Conservation (phyloP, 2,113 vertebrate genomes). For the Oceanodroma tethys region DNA sequence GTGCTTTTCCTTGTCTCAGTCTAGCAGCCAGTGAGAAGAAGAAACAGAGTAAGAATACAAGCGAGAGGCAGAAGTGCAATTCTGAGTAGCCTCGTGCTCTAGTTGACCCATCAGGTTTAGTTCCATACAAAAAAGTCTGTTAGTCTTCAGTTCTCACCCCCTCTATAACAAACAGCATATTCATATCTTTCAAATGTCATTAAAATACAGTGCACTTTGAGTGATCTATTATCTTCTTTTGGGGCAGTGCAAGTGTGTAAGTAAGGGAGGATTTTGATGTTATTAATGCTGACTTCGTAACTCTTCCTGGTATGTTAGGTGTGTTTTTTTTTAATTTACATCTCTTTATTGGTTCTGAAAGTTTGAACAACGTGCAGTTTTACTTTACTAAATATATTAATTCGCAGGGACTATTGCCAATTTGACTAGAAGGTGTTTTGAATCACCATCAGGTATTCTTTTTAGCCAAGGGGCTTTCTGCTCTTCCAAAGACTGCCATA, state of each 20-base stretch:
- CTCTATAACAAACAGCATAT: not conserved
- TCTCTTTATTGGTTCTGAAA: not conserved
- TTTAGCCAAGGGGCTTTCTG: not conserved
- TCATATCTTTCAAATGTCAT: not conserved
- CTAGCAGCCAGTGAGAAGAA: not conserved
- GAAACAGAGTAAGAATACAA: not conserved
- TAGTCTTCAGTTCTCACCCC: not conserved
- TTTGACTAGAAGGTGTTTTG: not conserved
- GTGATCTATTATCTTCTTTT: not conserved
- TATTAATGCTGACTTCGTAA: not conserved
- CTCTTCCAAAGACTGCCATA: not conserved
- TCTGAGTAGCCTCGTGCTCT: not conserved
- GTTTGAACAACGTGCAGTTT: not conserved
- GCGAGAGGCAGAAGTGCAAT: not conserved
- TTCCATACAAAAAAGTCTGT: not conserved
- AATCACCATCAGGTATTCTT: not conserved
- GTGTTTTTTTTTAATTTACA: not conserved
- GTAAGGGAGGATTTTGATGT: not conserved
- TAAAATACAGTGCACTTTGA: conserved; percentile 31
- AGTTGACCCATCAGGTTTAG: not conserved
- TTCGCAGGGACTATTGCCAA: not conserved
- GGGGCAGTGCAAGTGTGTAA: not conserved
- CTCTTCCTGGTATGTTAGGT: not conserved
- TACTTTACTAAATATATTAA: not conserved
- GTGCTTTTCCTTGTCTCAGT: not conserved